These are phyloP conservation scores for Lampropteryx suffumata DNA, from an alignment of 2,888 invertebrate genomes.

Conservation along the genomic window DNA sequence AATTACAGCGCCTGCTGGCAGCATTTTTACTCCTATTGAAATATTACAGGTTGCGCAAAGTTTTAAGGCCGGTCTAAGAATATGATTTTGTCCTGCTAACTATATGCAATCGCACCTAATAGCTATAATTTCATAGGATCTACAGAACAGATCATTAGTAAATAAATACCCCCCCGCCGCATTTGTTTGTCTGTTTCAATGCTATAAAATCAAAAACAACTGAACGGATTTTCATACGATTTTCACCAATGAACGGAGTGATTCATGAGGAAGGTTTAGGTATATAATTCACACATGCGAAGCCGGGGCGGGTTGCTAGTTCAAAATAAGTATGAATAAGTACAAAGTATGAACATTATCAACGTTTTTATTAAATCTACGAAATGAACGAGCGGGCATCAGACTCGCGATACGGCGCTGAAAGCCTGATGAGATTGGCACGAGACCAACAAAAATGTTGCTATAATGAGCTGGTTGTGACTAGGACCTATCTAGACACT, in stretches of 20 bases:
- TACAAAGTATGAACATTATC: not conserved
- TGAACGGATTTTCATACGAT: no score
- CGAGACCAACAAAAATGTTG: constrained; percentile 35
- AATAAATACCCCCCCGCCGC: no score
- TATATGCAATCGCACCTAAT: no score
- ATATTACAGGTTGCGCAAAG: constrained; percentile 7
- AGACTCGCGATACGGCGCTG: constrained; percentile 15
- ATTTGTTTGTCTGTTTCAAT: no score
- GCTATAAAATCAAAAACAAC: no score
- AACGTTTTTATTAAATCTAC: constrained; percentile 10
- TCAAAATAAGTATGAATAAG: no score
- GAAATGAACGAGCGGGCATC: constrained; percentile 19
- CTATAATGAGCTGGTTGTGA: constrained; percentile 28
- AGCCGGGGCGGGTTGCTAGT: no score
- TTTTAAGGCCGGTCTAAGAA: not conserved
- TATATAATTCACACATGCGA: no score
- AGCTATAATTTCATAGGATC: no score
- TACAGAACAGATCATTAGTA: no score
- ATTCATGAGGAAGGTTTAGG: not conserved
- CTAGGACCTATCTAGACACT: constrained; percentile 14
- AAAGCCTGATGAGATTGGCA: constrained; percentile 35
- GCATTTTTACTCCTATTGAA: constrained; percentile 15
- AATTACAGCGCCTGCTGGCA: constrained; percentile 43
- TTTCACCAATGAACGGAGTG: no score
- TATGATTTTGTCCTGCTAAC: no score